Evolutionary conservation across 2,113 vertebrate species (phyloP).

Genomic region (Connochaetes taurinus): DNA sequence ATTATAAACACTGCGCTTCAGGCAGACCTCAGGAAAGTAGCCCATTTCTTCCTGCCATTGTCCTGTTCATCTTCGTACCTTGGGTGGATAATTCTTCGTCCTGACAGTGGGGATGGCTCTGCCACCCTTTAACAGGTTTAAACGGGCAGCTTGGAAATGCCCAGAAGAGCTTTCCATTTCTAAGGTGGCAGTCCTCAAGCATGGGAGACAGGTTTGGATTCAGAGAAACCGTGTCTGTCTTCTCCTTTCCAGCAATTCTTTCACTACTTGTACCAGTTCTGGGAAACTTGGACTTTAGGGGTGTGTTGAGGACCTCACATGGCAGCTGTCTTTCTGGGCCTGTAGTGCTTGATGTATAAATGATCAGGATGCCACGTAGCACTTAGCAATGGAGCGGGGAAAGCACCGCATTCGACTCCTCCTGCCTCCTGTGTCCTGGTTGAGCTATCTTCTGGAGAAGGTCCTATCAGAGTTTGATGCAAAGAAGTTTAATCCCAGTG

Average conservation of each 20-base stretch:
- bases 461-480: background rate
- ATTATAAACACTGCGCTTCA: background rate
- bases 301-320: background rate
- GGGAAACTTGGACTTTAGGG: background rate
- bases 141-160: background rate
- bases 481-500: background rate
- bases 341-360: rapidly evolving
- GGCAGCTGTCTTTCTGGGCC: background rate
- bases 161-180: background rate
- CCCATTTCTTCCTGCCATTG: conserved; percentile 3
- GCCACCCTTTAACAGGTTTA: background rate
- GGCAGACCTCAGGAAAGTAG: background rate
- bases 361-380: background rate
- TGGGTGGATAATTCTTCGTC: background rate
- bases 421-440: rapidly evolving
- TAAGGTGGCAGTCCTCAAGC: background rate
- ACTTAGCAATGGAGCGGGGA: rapidly evolving
- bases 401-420: rapidly evolving
- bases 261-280: no score
- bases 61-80: background rate
- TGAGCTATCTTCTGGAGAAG: background rate
- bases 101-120: background rate
- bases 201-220: background rate
- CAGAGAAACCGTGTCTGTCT: background rate
- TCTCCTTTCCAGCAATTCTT: background rate